These are phyloP conservation scores for Dipodomys merriami DNA, from an alignment of 2,113 vertebrate genomes.

Conservation along the genomic window DNA sequence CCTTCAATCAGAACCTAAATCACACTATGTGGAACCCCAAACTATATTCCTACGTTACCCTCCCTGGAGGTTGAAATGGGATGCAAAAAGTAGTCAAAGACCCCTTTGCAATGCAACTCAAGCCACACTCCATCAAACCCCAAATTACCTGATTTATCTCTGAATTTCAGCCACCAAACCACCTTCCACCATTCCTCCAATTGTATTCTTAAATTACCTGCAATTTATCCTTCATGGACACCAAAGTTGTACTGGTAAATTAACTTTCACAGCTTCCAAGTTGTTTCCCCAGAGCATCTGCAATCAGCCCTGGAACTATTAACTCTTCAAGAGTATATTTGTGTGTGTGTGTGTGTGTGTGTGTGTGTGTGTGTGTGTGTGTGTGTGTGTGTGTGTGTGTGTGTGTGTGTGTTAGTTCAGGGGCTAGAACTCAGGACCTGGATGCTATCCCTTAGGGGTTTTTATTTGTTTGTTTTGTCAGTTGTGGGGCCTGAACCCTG, in stretches of 20 bases:
- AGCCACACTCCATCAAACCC: background rate
- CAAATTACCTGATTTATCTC: background rate
- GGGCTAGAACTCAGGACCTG: too few relatives aligned
- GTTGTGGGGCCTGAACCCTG: too few relatives aligned
- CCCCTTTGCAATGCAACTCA: background rate
- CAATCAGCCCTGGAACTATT: constrained; percentile 19
- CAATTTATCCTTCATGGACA: background rate
- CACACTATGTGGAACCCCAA: background rate
- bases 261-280: background rate
- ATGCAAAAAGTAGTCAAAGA: background rate
- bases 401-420: too few relatives aligned
- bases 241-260: background rate
- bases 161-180: background rate
- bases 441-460: too few relatives aligned
- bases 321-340: background rate
- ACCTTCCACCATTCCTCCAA: constrained; percentile 10
- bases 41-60: background rate
- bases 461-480: too few relatives aligned
- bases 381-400: too few relatives aligned
- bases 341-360: too few relatives aligned
- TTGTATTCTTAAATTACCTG: constrained; percentile 26
- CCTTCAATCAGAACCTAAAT: background rate
- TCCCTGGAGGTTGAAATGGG: background rate
- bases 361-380: too few relatives aligned
- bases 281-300: constrained; percentile 5